Percentiles rank a stretch among this genome's conserved stretches.
phyloP scores from a whole-genome alignment of 2,113 vertebrate genomes.

The Chaetura pelagica region DNA sequence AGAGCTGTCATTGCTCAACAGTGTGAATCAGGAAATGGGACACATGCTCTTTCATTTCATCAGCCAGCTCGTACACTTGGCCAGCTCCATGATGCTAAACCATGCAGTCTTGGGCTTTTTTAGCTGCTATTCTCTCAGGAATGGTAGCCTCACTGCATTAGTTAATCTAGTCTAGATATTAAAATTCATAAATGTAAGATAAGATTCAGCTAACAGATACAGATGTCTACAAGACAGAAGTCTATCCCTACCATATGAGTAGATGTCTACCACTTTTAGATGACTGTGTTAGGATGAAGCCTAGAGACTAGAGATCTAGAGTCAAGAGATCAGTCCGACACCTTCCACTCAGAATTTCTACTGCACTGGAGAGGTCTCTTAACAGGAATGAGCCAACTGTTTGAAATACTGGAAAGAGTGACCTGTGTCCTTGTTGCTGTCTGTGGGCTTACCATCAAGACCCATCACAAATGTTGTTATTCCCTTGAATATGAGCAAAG shows the following conservation, averaged over 20 bases:
- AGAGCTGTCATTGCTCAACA: neutral
- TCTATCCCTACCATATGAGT: neutral
- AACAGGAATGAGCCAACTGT: neutral
- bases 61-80: neutral
- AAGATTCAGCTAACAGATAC: neutral
- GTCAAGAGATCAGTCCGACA: neutral
- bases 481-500: neutral
- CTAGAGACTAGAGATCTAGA: neutral
- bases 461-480: neutral
- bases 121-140: neutral
- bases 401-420: neutral
- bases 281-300: neutral
- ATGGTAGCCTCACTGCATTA: neutral
- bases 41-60: neutral
- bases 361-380: neutral
- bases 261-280: neutral
- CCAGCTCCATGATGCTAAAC: neutral
- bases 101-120: neutral
- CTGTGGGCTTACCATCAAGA: fast-evolving
- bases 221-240: neutral
- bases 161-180: neutral
- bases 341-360: neutral
- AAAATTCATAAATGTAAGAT: neutral
- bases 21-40: neutral
- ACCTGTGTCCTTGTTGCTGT: neutral